A percentile compares a stretch with the other conserved stretches of the same genome.
Conservation (phyloP, 1,140 invertebrate genomes). For the Lordiphosa collinella region DNA sequence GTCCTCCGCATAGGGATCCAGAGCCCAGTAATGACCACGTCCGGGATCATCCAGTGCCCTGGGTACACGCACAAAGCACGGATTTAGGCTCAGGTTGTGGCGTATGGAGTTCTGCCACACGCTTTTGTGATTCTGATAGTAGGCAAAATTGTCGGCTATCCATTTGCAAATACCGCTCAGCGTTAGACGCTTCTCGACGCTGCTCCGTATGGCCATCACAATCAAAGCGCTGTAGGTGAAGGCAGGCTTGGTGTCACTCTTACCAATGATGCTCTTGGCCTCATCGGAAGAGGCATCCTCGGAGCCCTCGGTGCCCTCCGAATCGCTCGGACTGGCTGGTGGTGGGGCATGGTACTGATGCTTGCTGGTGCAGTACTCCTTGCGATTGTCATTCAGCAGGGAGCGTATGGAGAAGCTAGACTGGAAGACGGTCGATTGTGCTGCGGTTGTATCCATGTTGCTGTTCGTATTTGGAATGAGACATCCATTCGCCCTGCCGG, state of each 20-base stretch:
- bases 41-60: slow-evolving; percentile 65
- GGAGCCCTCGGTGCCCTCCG: slow-evolving; percentile 23
- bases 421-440: slow-evolving; percentile 38
- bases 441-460: slow-evolving; percentile 27
- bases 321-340: slow-evolving; percentile 18
- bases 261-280: slow-evolving; percentile 3
- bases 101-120: slow-evolving; percentile 99
- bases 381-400: neutral
- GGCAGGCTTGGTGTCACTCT: slow-evolving; percentile 83
- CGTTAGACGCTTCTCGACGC: slow-evolving; percentile 90
- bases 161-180: slow-evolving; percentile 94
- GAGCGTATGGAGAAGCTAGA: slow-evolving; percentile 59
- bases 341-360: neutral
- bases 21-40: slow-evolving; percentile 68
- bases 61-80: slow-evolving; percentile 62
- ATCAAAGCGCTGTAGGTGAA: slow-evolving; percentile 98
- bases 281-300: slow-evolving; percentile 46
- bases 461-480: slow-evolving; percentile 21
- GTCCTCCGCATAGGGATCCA: slow-evolving; percentile 66
- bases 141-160: slow-evolving; percentile 90
- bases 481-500: fast-evolving
- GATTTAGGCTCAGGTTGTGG: slow-evolving; percentile 87
- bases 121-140: slow-evolving; percentile 95
- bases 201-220: slow-evolving; percentile 97
- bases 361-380: neutral